Evolutionary conservation across 2,113 vertebrate species (phyloP).

Genomic region (Oncorhynchus clarkii): DNA sequence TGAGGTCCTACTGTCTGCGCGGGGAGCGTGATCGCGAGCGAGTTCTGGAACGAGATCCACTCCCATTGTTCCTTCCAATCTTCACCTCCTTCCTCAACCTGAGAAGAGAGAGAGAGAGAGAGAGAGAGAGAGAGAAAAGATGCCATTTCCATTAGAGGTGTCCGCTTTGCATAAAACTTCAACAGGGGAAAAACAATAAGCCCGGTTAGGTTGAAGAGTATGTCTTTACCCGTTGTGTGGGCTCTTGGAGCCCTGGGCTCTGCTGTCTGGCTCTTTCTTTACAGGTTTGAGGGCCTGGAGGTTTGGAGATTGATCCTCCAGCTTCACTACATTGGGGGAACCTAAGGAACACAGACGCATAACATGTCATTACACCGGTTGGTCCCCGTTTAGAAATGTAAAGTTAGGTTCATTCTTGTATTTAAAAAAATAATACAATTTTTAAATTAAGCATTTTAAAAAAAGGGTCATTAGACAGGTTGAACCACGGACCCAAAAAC

Average conservation of each 20-base stretch:
- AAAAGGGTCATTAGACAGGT: too few relatives aligned
- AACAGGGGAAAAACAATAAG: background rate
- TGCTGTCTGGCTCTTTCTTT: constrained; percentile 90
- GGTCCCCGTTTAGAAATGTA: background rate
- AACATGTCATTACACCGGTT: background rate
- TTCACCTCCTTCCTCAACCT: constrained; percentile 94
- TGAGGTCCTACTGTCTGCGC: constrained; percentile 84
- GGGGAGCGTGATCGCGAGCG: constrained; percentile 89
- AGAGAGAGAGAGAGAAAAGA: background rate
- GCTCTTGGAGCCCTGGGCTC: constrained; percentile 87
- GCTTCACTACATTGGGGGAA: constrained; percentile 87
- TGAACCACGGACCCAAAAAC: too few relatives aligned
- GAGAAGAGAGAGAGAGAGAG: background rate
- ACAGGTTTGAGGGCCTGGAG: constrained; percentile 78
- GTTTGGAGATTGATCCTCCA: constrained; percentile 88
- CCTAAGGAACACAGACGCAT: constrained; percentile 52
- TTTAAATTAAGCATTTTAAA: too few relatives aligned
- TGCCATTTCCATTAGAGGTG: background rate
- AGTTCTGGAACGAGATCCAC: constrained; percentile 84
- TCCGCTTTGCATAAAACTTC: background rate
- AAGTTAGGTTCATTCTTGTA: background rate
- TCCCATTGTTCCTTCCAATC: constrained; percentile 86
- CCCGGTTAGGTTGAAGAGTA: too few relatives aligned
- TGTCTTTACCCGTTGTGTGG: constrained; percentile 90
- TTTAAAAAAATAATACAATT: too few relatives aligned